Base-by-base conservation (phyloP, 2,888 invertebrate genomes). In the Eilema griseolum region DNA sequence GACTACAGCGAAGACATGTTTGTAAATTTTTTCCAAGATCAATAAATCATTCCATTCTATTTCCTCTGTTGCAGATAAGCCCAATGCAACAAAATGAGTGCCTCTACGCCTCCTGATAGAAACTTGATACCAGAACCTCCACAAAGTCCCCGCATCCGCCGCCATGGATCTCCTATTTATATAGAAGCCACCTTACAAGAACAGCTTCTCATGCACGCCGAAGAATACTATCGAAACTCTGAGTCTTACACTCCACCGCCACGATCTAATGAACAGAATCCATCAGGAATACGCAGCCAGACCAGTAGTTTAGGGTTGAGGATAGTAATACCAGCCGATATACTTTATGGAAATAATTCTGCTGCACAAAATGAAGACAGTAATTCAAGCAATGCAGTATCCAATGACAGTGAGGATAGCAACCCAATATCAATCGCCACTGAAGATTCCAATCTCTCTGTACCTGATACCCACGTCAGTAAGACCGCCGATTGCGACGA, bases 141-240 rank as follows among this genome's bases (percentile, higher is more conserved):
- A 23, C 16, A 5, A 24, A 85, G 83, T 66, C 83, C 80, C 20
- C 85, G 83, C 72, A 79, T 86, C 37, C 61, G 83, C 7, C 65
- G 61, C 26, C 7, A 0, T 20, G 0, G 2, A 0, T 8, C 52
- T 52, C 8, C n/a, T 46, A 1, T 7, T 20, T 5, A 1, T 46
- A 0, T 52, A 8, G 52, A 52, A 10, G 52, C 52, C n/a, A 52
- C 52, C 10, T 52, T 52, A 7, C 20, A 10, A n/a, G 60, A 67
- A 31, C 26, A 56, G 28, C 8, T 64, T 24, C 61, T 66, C n/a
- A 37, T 33, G 14, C 56, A 59, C 31, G 3, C 28, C 23, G 37
- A 52, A 11, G 56, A 60, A 52, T 31, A 37, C 0, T 2, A 12
- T 10, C 37, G 31, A 14, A 66, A 69, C 41, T 66, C 69, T 8